phyloP scores from a whole-genome alignment of 2,797 vertebrate species.

The Sebastes trivittatus region DNA sequence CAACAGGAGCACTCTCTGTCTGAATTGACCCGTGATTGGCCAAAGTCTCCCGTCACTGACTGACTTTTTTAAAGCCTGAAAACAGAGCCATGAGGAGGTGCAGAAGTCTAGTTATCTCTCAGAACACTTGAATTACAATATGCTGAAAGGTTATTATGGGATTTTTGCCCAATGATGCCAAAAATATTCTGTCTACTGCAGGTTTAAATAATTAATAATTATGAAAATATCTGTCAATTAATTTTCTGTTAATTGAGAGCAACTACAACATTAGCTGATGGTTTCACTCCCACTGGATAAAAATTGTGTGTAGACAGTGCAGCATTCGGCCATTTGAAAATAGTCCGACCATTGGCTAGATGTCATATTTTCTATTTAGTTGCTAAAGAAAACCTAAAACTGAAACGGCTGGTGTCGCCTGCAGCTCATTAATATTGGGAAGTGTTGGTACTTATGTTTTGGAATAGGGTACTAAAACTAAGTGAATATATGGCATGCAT shows the following conservation, averaged over 20 bases:
- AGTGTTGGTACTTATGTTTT: constrained; percentile 25
- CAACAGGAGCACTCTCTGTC: too few relatives aligned
- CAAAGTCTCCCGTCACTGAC: too few relatives aligned
- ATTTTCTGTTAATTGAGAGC: not conserved
- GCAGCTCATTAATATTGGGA: constrained; percentile 42
- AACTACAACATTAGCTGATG: not conserved
- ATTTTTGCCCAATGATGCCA: too few relatives aligned
- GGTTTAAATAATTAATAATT: not conserved
- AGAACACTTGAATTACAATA: too few relatives aligned
- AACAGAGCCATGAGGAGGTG: too few relatives aligned
- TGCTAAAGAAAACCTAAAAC: not conserved
- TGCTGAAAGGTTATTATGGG: too few relatives aligned
- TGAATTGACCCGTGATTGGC: too few relatives aligned
- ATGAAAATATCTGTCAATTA: not conserved
- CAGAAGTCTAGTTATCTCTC: too few relatives aligned
- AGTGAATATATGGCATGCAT: constrained; percentile 58
- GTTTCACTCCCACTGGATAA: not conserved
- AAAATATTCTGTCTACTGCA: too few relatives aligned
- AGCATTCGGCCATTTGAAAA: not conserved
- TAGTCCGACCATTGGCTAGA: not conserved
- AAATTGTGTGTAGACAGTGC: not conserved
- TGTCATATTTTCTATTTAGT: not conserved
- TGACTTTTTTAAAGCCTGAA: too few relatives aligned
- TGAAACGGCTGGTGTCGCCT: not conserved
- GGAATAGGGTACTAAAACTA: constrained; percentile 37